phyloP scores from a whole-genome alignment of 2,113 vertebrate species.

The Coptodon bakossiorum region DNA sequence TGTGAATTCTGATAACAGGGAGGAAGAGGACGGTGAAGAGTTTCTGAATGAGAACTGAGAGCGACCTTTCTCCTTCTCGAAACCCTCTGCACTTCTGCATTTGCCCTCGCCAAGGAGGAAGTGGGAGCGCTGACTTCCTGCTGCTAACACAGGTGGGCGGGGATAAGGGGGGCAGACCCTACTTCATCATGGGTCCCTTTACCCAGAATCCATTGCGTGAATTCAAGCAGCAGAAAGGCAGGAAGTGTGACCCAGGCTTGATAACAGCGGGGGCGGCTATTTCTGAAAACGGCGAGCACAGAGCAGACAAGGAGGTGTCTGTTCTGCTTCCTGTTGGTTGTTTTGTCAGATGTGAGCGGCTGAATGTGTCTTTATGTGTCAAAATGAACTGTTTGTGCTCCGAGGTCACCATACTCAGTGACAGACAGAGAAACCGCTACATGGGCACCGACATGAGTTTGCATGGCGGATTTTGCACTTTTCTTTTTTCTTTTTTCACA shows the following conservation, averaged over 20 bases:
- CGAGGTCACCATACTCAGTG: background rate
- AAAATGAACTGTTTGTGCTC: constrained; percentile 42
- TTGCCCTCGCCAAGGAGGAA: constrained; percentile 45
- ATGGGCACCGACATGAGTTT: background rate
- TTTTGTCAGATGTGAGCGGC: constrained; percentile 54
- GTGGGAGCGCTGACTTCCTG: constrained; percentile 57
- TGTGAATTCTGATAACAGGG: background rate
- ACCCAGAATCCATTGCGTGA: constrained; percentile 26
- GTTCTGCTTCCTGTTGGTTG: constrained; percentile 58
- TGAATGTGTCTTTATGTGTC: constrained; percentile 48
- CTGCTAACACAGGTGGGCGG: background rate
- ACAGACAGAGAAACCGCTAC: background rate
- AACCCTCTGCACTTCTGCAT: constrained; percentile 56
- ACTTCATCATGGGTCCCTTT: background rate
- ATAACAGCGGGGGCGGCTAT: constrained; percentile 50
- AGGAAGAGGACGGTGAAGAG: background rate
- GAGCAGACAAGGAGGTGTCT: constrained; percentile 53
- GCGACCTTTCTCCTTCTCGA: background rate
- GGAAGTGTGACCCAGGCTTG: constrained; percentile 57
- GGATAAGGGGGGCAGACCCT: background rate
- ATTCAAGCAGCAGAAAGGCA: constrained; percentile 40
- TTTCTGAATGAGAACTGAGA: constrained; percentile 43
- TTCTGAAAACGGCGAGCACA: constrained; percentile 5
- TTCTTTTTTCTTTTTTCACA: background rate
- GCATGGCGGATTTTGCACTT: background rate